Evolutionary conservation across 2,888 invertebrate genomes (phyloP).

Genomic region (Tribolium freemani): DNA sequence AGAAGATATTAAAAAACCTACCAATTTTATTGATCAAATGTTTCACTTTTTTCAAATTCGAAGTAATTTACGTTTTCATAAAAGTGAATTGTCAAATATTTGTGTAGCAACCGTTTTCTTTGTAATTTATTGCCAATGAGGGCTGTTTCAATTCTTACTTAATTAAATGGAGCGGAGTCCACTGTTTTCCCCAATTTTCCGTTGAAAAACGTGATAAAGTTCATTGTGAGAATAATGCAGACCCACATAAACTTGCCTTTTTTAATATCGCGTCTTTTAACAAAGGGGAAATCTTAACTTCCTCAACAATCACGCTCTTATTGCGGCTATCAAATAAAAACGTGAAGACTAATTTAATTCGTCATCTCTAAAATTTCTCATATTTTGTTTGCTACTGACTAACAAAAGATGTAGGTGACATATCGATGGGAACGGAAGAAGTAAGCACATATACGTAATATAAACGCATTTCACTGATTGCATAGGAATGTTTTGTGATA

Average conservation of each 20-base stretch:
- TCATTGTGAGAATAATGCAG: slow-evolving; percentile 41
- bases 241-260: slow-evolving; percentile 32
- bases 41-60: not conserved
- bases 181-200: slow-evolving; percentile 15
- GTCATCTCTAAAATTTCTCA: not conserved
- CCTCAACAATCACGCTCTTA: slow-evolving; percentile 10
- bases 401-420: too few species aligned
- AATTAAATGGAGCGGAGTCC: slow-evolving; percentile 35
- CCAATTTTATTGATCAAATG: slow-evolving; percentile 1
- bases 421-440: too few species aligned
- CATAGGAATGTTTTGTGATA: not conserved
- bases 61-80: slow-evolving; percentile 22
- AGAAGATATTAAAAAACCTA: not conserved
- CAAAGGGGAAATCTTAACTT: slow-evolving; percentile 7
- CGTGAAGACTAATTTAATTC: not conserved
- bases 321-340: not conserved
- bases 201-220: slow-evolving; percentile 34
- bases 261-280: slow-evolving; percentile 29
- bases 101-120: slow-evolving; percentile 24
- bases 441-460: too few species aligned
- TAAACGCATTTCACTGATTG: too few species aligned
- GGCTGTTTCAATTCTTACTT: slow-evolving; percentile 38
- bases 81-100: slow-evolving; percentile 27
- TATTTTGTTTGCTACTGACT: too few species aligned
- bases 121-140: slow-evolving; percentile 35